Conservation (phyloP, 2,113 vertebrate species). For the Mus spicilegus region DNA sequence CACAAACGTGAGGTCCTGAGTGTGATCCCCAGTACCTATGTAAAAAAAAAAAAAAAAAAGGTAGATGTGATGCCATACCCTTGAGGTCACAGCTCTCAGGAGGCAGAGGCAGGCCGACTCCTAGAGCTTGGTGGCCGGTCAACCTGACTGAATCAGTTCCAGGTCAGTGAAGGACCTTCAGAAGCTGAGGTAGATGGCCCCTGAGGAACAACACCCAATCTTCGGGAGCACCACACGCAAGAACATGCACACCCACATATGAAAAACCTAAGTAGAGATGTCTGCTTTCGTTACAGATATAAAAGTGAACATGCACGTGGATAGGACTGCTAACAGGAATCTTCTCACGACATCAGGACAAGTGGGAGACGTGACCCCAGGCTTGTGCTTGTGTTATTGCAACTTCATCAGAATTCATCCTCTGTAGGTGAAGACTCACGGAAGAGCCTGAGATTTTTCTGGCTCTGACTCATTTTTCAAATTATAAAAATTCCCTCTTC, state of each 20-base stretch:
- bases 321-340: neutral
- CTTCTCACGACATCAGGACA: neutral
- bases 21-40: neutral
- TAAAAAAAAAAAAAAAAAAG: neutral
- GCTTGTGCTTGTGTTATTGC: too few species aligned
- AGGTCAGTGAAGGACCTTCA: neutral
- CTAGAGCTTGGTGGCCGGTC: neutral
- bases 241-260: neutral
- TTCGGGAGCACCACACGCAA: neutral
- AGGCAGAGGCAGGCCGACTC: neutral
- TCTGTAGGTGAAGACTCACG: neutral
- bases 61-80: too few species aligned
- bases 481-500: neutral
- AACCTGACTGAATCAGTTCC: neutral
- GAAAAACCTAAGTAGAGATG: neutral
- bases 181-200: neutral
- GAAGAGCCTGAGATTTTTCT: too few species aligned
- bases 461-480: neutral
- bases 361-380: neutral
- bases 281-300: neutral
- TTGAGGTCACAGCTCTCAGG: neutral
- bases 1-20: neutral
- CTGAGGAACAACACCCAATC: neutral
- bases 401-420: neutral
- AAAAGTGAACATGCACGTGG: constrained; percentile 1